phyloP scores from a whole-genome alignment of 2,888 invertebrate species.

The Monochamus alternatus region DNA sequence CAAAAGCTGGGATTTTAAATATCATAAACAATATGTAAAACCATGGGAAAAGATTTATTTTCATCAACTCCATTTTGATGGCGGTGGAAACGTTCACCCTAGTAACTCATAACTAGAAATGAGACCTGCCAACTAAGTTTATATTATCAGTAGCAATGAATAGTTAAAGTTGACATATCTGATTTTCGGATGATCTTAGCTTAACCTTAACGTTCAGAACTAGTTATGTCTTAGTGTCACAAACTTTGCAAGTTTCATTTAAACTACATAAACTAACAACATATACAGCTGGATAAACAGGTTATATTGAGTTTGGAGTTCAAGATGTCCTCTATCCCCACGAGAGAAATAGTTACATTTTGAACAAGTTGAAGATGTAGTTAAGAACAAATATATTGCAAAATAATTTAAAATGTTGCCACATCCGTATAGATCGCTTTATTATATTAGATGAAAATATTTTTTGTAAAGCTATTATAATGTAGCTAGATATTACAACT shows the following conservation, averaged over 20 bases:
- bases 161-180: slow-evolving; percentile 12
- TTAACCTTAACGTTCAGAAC: slow-evolving; percentile 5
- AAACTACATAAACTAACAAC: slow-evolving; percentile 8
- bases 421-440: too few relatives aligned
- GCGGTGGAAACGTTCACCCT: not conserved
- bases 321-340: not conserved
- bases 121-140: slow-evolving; percentile 5
- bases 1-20: too few relatives aligned
- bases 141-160: slow-evolving; percentile 6
- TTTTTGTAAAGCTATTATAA: too few relatives aligned
- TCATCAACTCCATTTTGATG: too few relatives aligned
- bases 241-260: slow-evolving; percentile 10
- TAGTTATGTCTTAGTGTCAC: slow-evolving; percentile 2
- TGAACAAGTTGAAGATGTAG: too few relatives aligned
- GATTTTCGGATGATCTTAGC: slow-evolving; percentile 7
- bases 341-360: too few relatives aligned
- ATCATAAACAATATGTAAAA: too few relatives aligned
- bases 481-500: too few relatives aligned
- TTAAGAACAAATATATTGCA: too few relatives aligned
- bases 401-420: too few relatives aligned
- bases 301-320: not conserved
- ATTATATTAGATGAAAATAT: too few relatives aligned
- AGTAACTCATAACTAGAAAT: not conserved
- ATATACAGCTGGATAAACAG: not conserved
- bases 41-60: too few relatives aligned